Conservation (phyloP, 2,888 invertebrate species). For the Machimus atricapillus region DNA sequence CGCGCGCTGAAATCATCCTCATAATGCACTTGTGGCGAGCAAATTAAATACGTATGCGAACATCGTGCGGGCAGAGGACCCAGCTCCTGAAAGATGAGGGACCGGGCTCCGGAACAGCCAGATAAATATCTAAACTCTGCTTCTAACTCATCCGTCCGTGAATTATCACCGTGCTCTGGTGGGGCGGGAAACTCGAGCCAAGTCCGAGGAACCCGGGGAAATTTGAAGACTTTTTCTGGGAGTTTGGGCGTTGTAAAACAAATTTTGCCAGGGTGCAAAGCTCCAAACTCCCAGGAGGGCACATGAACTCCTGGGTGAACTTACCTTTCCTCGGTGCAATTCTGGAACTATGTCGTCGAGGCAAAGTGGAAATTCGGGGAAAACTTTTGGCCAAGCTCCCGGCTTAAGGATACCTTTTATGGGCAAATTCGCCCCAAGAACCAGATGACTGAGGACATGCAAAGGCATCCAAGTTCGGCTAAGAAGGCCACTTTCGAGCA, state of each 20-base stretch:
- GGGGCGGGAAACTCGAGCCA: neutral
- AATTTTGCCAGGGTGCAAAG: neutral
- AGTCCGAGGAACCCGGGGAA: neutral
- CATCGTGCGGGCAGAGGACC: neutral
- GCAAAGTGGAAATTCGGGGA: neutral
- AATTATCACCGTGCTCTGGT: neutral
- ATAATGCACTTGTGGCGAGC: slow-evolving; percentile 30
- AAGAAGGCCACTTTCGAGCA: slow-evolving; percentile 4
- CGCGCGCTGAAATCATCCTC: slow-evolving; percentile 18
- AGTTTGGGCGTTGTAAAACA: neutral
- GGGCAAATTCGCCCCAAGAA: neutral
- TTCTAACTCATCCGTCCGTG: slow-evolving; percentile 12
- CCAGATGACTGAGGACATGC: neutral
- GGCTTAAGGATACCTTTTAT: neutral
- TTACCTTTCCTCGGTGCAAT: neutral
- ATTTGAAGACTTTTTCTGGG: neutral
- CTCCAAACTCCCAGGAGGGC: neutral
- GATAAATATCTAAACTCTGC: slow-evolving; percentile 13
- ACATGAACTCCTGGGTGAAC: neutral
- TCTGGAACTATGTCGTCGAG: neutral
- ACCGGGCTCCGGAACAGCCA: neutral
- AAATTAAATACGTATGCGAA: slow-evolving; percentile 23
- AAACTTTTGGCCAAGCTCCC: slow-evolving; percentile 10
- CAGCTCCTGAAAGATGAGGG: neutral
- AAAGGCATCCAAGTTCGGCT: neutral